Percentiles rank a stretch among this genome's conserved stretches.
These are phyloP conservation scores for Otus sunia DNA, from an alignment of 2,113 vertebrate species.

Conservation along the genomic window DNA sequence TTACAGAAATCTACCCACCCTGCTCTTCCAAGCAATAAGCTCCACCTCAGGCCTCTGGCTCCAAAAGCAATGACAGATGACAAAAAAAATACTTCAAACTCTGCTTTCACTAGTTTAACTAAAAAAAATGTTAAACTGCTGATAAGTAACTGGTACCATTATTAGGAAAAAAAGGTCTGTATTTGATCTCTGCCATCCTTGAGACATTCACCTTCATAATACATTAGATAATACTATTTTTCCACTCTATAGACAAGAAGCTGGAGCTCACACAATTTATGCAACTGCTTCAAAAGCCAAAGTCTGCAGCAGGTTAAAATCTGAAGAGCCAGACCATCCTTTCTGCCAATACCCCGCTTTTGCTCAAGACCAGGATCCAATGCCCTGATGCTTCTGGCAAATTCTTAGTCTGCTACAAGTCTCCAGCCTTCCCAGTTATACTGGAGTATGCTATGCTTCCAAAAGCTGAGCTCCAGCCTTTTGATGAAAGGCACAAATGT, in stretches of 20 bases:
- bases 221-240: neutral
- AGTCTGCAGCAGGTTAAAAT: neutral
- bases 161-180: neutral
- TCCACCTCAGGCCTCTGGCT: neutral
- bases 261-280: neutral
- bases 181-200: neutral
- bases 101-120: neutral
- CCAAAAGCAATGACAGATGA: neutral
- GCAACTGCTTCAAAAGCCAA: neutral
- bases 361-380: neutral
- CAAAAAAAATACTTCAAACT: neutral
- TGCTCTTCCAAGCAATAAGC: neutral
- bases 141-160: neutral
- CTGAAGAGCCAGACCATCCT: neutral
- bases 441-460: neutral
- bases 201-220: neutral
- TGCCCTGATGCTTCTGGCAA: neutral
- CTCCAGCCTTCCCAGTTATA: neutral
- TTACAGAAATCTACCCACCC: neutral
- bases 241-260: neutral
- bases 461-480: neutral
- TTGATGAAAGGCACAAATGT: neutral
- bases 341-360: neutral
- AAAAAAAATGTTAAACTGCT: neutral
- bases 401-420: neutral